Percentiles rank a stretch among this genome's conserved stretches.
Conservation (phyloP, 2,888 invertebrate species). For the Drosophila antonietae region DNA sequence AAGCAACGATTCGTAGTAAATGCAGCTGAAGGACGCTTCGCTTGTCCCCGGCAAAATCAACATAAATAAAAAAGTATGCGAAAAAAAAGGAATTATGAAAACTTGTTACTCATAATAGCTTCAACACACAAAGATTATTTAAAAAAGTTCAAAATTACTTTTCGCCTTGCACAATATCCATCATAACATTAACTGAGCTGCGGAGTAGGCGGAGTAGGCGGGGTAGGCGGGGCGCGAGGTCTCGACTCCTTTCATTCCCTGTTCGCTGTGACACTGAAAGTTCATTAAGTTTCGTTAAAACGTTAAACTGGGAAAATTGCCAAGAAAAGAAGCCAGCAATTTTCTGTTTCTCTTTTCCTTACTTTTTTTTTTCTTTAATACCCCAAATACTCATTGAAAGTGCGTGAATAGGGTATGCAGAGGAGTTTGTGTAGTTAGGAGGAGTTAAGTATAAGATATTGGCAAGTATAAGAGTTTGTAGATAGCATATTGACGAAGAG, state of each 20-base stretch:
- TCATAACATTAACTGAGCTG: slow-evolving; percentile 67
- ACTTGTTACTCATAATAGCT: slow-evolving; percentile 45
- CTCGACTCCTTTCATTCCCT: slow-evolving; percentile 14
- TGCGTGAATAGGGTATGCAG: neutral
- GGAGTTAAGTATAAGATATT: no score
- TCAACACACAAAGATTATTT: slow-evolving; percentile 45
- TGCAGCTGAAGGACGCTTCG: slow-evolving; percentile 31
- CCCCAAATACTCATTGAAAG: slow-evolving; percentile 18
- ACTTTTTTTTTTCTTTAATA: neutral
- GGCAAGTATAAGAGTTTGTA: no score
- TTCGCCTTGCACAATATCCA: slow-evolving; percentile 57
- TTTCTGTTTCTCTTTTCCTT: neutral
- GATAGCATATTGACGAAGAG: no score
- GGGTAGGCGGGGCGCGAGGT: neutral
- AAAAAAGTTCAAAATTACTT: slow-evolving; percentile 63
- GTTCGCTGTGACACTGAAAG: slow-evolving; percentile 69
- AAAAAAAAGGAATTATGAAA: slow-evolving; percentile 36
- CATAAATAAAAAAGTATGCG: slow-evolving; percentile 19
- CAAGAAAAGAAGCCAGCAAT: slow-evolving; percentile 31
- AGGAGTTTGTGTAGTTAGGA: no score
- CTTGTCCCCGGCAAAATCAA: slow-evolving; percentile 40
- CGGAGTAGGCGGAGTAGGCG: neutral
- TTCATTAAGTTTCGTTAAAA: slow-evolving; percentile 78
- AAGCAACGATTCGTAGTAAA: slow-evolving; percentile 65
- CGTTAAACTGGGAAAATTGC: slow-evolving; percentile 57